Base-by-base conservation (phyloP, 2,113 vertebrate species). In the Potamarius usumacintae region DNA sequence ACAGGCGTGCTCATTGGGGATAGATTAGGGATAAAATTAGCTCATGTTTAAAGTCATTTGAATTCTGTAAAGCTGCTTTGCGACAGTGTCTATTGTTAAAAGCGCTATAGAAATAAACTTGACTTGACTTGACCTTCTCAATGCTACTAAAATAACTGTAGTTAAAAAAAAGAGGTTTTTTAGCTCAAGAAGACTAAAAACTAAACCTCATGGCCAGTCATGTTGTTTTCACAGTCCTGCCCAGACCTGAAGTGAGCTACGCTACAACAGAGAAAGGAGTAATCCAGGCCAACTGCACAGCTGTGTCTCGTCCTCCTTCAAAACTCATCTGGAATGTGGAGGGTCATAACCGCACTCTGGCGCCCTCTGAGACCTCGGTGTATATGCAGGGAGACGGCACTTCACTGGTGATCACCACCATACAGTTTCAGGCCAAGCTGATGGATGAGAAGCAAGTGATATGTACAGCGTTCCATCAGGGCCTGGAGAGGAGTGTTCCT, bases 301-400 rank as follows among this genome's bases (percentile, higher is more conserved):
- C 90, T 7, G 48, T 91, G 72, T 91, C 90, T 2, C 89, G 85
- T 60, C 89, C 89, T 50, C 85, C 88, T 12, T 63, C 91, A 42
- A 69, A 80, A 14, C 87, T 91, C 58, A 55, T 85, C 27, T 91
- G 91, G 91, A 91, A 91, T n/a, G 88, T 91, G 25, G 88, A 89
- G 74, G 85, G 85, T 30, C 82, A 90, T 67, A 91, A 90, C 87
- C 77, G n/a, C 52, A 90, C 91, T 0, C 48, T 90, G 69, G 88
- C 86, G 18, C 91, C 92, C 1, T 89, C 95, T 2, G 69, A 93
- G 5, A 74, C 30, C 0, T 93, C 91, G 0, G 5, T 55, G 8
- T 88, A 89, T 10, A 88, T 92, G 0, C 94, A 92, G 65, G 92
- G 92, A 1, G 94, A 96, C 10, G 95, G 95, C 88, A 96, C 93